Evolutionary conservation across 2,888 invertebrate genomes (phyloP), one percentile per base, ranked within the genome.

Genomic region (Loripinus fragilis): DNA sequence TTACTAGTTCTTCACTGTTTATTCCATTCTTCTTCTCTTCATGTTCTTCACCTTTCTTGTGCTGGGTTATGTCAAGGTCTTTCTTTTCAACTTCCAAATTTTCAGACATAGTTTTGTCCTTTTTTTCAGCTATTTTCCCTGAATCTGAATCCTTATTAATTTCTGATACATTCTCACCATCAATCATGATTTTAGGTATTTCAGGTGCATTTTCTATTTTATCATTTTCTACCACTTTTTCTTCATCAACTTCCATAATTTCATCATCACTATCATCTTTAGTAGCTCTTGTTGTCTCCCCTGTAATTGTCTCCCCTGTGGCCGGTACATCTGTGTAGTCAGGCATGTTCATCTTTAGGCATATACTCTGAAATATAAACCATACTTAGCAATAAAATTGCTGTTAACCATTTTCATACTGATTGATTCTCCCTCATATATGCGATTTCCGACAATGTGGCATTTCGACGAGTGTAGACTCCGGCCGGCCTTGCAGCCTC

Each of bases 331-430:
- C 65, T 68, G 65, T 83, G 75, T 86, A 82, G 60, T 83, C 83
- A 50, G 87, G 81, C 35, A 92, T 80, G 76, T 92, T 89, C 25
- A 92, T 83, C 66, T 85, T 81, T 35, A 90, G 86, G n/a, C 87
- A 86, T 76, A 91, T 83, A 76, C 91, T 92, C 93, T 93, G 80
- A n/a, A n/a, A n/a, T n/a, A n/a, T n/a, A n/a, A n/a, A n/a, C n/a
- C n/a, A n/a, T n/a, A n/a, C n/a, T n/a, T n/a, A n/a, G n/a, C n/a
- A n/a, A n/a, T n/a, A n/a, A n/a, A n/a, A n/a, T n/a, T n/a, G n/a
- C n/a, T n/a, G n/a, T n/a, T n/a, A n/a, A n/a, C n/a, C n/a, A n/a
- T n/a, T n/a, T n/a, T n/a, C n/a, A n/a, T n/a, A n/a, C n/a, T n/a
- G n/a, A n/a, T n/a, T n/a, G n/a, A n/a, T n/a, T n/a, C n/a, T n/a